These are phyloP conservation scores for Sialia sialis DNA, from an alignment of 2,113 vertebrate genomes.

Conservation along the genomic window DNA sequence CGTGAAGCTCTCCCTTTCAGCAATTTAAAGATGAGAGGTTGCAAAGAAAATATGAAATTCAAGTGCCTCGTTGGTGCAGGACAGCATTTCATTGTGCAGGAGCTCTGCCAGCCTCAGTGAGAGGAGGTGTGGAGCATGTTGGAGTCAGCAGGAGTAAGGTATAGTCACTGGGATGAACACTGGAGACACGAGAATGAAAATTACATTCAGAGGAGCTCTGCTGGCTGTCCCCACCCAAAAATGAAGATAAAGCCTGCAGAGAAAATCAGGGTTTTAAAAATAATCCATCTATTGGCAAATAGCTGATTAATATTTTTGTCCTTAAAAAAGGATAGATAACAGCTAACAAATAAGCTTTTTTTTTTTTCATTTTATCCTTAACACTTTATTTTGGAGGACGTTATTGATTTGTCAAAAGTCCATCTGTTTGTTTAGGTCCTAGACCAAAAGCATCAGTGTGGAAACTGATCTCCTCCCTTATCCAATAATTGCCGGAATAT, in stretches of 20 bases:
- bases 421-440: slow-evolving; percentile 64
- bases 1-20: background rate
- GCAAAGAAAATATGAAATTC: background rate
- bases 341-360: background rate
- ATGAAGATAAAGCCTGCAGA: background rate
- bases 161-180: background rate
- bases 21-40: background rate
- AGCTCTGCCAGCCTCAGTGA: background rate
- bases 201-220: background rate
- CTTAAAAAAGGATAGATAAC: background rate
- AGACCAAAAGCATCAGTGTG: slow-evolving; percentile 51
- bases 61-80: background rate
- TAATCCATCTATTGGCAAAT: background rate
- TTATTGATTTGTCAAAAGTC: slow-evolving; percentile 65
- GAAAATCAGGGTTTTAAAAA: background rate
- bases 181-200: background rate
- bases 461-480: slow-evolving; percentile 49
- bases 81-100: background rate
- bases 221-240: background rate
- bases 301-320: slow-evolving; percentile 40
- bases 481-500: slow-evolving; percentile 55
- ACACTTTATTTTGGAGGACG: slow-evolving; percentile 52
- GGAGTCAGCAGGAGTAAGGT: background rate
- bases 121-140: background rate
- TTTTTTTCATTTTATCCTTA: slow-evolving; percentile 39